phyloP scores from a whole-genome alignment of 2,888 invertebrate genomes.

The Lamellibrachia columna region DNA sequence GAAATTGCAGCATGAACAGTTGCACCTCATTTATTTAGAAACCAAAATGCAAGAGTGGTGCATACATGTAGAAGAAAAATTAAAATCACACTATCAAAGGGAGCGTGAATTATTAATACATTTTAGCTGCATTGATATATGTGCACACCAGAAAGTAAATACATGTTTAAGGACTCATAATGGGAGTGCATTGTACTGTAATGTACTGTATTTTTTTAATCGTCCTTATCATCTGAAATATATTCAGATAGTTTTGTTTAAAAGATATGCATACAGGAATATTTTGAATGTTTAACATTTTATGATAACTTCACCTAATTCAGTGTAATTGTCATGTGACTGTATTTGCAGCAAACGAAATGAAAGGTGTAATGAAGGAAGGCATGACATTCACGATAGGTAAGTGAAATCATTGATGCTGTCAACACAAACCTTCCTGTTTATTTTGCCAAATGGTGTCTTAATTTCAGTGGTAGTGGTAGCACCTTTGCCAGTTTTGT shows the following conservation, averaged over 20 bases:
- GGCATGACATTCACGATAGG: slow-evolving; percentile 94
- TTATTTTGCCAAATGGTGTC: too few relatives aligned
- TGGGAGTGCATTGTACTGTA: background rate
- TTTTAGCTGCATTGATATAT: too few relatives aligned
- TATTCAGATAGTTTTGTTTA: background rate
- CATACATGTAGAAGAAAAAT: too few relatives aligned
- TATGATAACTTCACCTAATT: background rate
- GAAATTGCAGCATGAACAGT: background rate
- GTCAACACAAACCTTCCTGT: background rate
- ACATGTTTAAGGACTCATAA: too few relatives aligned
- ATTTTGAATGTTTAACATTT: background rate
- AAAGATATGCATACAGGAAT: background rate
- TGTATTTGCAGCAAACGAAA: slow-evolving; percentile 39
- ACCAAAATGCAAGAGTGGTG: background rate
- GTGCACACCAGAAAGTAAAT: too few relatives aligned
- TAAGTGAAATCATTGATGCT: slow-evolving; percentile 40
- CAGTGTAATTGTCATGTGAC: background rate
- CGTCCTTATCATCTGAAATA: background rate
- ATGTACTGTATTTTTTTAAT: background rate
- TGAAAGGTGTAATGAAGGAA: slow-evolving; percentile 72
- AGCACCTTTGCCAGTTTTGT: background rate
- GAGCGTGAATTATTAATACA: too few relatives aligned
- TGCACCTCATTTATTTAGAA: background rate
- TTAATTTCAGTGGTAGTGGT: background rate
- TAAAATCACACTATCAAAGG: too few relatives aligned